Evolutionary conservation across 2,113 vertebrate species (phyloP), one percentile per base, ranked within the genome.

Genomic region (Penelope pileata): DNA sequence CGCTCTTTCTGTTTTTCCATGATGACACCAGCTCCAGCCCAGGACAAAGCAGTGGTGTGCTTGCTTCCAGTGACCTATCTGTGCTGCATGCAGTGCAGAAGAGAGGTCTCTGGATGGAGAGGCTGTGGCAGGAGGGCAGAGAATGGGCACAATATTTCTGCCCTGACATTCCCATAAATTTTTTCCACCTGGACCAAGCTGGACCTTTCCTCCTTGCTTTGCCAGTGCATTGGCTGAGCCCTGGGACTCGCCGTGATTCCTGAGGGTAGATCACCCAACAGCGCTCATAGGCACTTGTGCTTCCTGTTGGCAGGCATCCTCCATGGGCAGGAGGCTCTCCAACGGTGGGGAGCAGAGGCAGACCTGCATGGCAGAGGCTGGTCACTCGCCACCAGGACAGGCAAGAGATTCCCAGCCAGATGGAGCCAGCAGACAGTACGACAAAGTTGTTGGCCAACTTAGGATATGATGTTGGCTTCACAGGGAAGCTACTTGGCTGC

Each of bases 391-490:
- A 9, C 24, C 68, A 83, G 88, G 64, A 74, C 93, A 91, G 73
- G 76, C 2, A 0, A 92, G 79, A 91, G 23, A 78, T 30, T 53
- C 40, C 68, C 66, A 78, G 60, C 56, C 95, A 95, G 94, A 97
- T 90, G 91, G 95, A 96, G 73, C 48, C 73, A 83, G 80, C 48
- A 95, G 95, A 75, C 96, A 93, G 90, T 88, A 93, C 68, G 83
- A 86, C 40, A 40, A 94, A 86, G 76, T 90, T 96, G 94, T 96
- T 93, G 96, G 96, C 94, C 96, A 95, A 97, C 93, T 96, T 93
- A 32, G 90, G 91, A 94, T 72, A 62, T 48, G 79, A 83, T 96
- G 88, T 95, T 97, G 96, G 95, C 96, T 97, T 97, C 88, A 93
- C 68, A 78, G 91, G 91, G 91, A 93, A 95, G 88, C 90, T 96